Evolutionary conservation across 1,140 invertebrate species (phyloP).

Genomic region (Drosophila orosa): DNA sequence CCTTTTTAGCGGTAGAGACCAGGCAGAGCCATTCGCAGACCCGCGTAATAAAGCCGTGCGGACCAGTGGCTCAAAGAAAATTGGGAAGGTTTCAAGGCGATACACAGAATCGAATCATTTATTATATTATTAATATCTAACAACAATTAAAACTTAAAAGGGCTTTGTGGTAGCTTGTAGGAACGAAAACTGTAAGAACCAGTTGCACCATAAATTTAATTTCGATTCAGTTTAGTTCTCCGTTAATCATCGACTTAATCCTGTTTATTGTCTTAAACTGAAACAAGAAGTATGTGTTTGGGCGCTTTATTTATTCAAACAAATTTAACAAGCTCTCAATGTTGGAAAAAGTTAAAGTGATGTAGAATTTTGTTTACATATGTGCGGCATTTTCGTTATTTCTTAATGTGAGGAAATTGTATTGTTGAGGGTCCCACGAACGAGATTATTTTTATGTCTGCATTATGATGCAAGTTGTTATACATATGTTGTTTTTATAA

Average conservation of each 20-base stretch:
- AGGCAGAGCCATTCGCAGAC: too few species aligned
- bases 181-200: too few species aligned
- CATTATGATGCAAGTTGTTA: slow-evolving; percentile 33
- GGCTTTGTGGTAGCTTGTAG: too few species aligned
- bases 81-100: too few species aligned
- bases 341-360: slow-evolving; percentile 45
- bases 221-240: background rate
- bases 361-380: slow-evolving; percentile 42
- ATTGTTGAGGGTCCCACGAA: slow-evolving; percentile 2
- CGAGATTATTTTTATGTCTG: slow-evolving; percentile 15
- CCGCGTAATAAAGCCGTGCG: too few species aligned
- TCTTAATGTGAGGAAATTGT: slow-evolving; percentile 32
- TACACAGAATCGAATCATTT: too few species aligned
- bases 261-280: background rate
- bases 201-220: background rate
- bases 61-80: too few species aligned
- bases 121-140: too few species aligned
- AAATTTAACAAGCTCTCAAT: slow-evolving; percentile 42
- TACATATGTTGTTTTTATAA: slow-evolving; percentile 29
- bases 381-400: slow-evolving; percentile 21
- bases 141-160: too few species aligned
- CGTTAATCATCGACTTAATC: background rate
- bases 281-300: slow-evolving; percentile 16
- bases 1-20: too few species aligned
- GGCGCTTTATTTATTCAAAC: slow-evolving; percentile 53